phyloP scores from a whole-genome alignment of 2,113 vertebrate genomes.

The human region GRCh38 chr2:150716501-150717000 shows the following conservation, averaged over 20 bases:
- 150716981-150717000: neutral
- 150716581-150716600: neutral
- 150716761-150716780: neutral
- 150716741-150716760: neutral
- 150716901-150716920: conserved; percentile 34
- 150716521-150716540: neutral
- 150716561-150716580: neutral
- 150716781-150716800: conserved; percentile 50
- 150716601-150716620: neutral
- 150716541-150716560: neutral
- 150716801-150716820: conserved; percentile 44
- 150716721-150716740: conserved; percentile 31
- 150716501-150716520: conserved; percentile 7
- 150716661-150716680: neutral
- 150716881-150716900: conserved; percentile 36
- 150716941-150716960: neutral
- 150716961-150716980: neutral
- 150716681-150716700: neutral
- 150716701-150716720: neutral
- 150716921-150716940: conserved; percentile 13
- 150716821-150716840: conserved; percentile 53
- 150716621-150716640: neutral
- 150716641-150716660: neutral
- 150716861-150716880: neutral
- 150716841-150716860: conserved; percentile 53